A percentile compares a stretch with the other conserved stretches of the same genome.
Evolutionary conservation across 2,888 invertebrate species (phyloP).

Genomic region (Pyrgus malvae): DNA sequence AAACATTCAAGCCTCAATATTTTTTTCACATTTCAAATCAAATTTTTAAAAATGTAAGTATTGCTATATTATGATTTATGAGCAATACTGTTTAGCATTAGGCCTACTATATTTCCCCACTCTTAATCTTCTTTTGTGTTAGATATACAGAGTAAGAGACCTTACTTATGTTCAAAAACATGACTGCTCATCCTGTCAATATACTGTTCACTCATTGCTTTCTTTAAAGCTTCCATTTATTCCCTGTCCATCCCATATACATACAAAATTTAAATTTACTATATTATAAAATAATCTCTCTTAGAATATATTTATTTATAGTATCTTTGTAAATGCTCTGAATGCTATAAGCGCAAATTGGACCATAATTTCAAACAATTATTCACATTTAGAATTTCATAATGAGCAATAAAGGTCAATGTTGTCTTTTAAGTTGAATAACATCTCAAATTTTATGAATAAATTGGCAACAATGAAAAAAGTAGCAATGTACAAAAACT

Average conservation of each 20-base stretch:
- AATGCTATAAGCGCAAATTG: slow-evolving; percentile 27
- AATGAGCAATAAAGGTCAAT: slow-evolving; percentile 43
- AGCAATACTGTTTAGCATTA: neutral
- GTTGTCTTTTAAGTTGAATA: slow-evolving; percentile 29
- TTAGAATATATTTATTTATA: slow-evolving; percentile 18
- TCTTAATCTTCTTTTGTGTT: neutral
- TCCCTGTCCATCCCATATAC: slow-evolving; percentile 20
- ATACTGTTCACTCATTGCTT: too few species aligned
- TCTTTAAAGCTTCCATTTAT: slow-evolving; percentile 6
- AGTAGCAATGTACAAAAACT: slow-evolving; percentile 49
- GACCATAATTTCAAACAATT: slow-evolving; percentile 30
- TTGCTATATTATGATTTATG: too few species aligned
- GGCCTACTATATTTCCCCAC: neutral
- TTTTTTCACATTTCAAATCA: neutral
- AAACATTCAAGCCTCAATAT: too few species aligned
- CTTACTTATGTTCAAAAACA: too few species aligned
- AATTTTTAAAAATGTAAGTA: neutral
- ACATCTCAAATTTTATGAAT: slow-evolving; percentile 36
- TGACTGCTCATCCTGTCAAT: too few species aligned
- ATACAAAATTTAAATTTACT: slow-evolving; percentile 18
- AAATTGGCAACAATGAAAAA: slow-evolving; percentile 75
- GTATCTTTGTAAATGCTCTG: slow-evolving; percentile 22
- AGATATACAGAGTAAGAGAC: too few species aligned
- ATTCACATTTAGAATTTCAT: slow-evolving; percentile 28
- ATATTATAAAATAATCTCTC: slow-evolving; percentile 16